These are phyloP conservation scores for Drosophila virilis DNA, from an alignment of 1,140 invertebrate genomes.

Conservation along the genomic window DNA sequence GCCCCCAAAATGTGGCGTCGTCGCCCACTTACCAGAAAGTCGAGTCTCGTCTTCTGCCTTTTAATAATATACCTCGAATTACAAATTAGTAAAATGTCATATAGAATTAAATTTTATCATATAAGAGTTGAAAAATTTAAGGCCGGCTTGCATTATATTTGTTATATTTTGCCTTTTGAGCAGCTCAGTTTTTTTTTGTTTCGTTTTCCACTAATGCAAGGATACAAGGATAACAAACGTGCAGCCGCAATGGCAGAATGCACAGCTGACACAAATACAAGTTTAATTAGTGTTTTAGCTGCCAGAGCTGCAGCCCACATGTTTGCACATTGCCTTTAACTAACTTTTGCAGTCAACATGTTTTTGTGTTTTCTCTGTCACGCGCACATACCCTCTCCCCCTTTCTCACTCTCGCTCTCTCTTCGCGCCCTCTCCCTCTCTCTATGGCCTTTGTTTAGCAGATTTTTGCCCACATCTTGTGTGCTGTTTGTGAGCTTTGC, in stretches of 20 bases:
- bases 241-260: conserved; percentile 26
- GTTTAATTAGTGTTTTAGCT: conserved; percentile 67
- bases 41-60: too few species aligned
- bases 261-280: conserved; percentile 74
- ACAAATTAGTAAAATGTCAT: too few species aligned
- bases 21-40: too few species aligned
- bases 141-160: too few species aligned
- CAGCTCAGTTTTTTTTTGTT: background rate
- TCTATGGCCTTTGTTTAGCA: background rate
- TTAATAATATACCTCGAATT: too few species aligned
- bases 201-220: background rate
- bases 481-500: conserved; percentile 44
- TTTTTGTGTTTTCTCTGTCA: conserved; percentile 18
- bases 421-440: background rate
- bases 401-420: background rate
- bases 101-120: too few species aligned
- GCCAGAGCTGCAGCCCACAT: conserved; percentile 45
- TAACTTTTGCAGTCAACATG: conserved; percentile 46
- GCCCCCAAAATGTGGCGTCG: too few species aligned
- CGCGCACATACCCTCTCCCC: background rate
- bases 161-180: too few species aligned
- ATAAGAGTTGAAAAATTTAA: too few species aligned
- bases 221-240: conserved; percentile 24
- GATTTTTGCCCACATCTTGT: conserved; percentile 12
- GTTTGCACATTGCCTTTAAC: conserved; percentile 62